Evolutionary conservation across 2,888 invertebrate genomes (phyloP), one percentile per base, ranked within the genome.

Genomic region (Balanococcus diminutus): DNA sequence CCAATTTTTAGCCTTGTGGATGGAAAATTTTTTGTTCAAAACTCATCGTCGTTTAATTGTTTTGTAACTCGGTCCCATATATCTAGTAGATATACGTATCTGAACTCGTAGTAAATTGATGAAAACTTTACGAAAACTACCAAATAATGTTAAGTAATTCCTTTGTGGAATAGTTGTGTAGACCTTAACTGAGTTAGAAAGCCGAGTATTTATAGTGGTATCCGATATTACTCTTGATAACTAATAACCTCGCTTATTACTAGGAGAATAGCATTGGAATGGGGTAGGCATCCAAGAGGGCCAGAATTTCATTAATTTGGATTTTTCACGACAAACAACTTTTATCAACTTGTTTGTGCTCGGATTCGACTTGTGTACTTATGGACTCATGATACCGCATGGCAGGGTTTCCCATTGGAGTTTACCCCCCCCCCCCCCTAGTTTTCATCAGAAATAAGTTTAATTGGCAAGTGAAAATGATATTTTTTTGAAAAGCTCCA

Each of bases 181-280:
- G 56, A 56, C 56, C 56, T 56, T 56, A 67, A 67, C 67, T 28
- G 28, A 28, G 67, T 67, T 67, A 67, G 67, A 67, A 67, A 67
- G 67, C 28, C 16, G 28, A 28, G 67, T 67, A 67, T 67, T 67
- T 67, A 67, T 28, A 31, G 67, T 16, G 67, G 67, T 67, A 67
- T 28, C 67, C 67, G 67, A 67, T 67, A 67, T 67, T 67, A 67
- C 67, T 28, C 67, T 28, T 25, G 67, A 67, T 67, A 67, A 67
- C 28, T 67, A 67, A 67, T 67, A 67, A n/a, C n/a, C 67, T 14
- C 67, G 67, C 67, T 67, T 67, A 67, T 67, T 67, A 67, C 67
- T 67, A 31, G 14, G 67, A 67, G 67, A 67, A 67, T 67, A 67
- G 28, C 14, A 31, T 67, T 28, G 28, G 28, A 67, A 67, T 67